Conservation (phyloP, 2,888 invertebrate species). For the Antheraea yamamai region DNA sequence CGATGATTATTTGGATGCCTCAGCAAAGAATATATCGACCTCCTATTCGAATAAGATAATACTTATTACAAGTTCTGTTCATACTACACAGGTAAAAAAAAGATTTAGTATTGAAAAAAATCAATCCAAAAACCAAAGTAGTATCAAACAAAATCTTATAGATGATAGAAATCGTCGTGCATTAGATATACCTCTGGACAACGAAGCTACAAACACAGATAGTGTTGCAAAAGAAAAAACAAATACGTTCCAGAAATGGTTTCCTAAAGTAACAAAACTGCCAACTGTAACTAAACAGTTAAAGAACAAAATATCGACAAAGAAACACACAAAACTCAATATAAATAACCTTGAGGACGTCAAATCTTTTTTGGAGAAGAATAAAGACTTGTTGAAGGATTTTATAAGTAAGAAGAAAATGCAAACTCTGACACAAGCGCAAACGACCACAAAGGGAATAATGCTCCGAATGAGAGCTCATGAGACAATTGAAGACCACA, state of each 20-base stretch:
- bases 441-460: not conserved
- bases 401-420: slow-evolving; percentile 24
- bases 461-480: slow-evolving; percentile 13
- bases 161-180: slow-evolving; percentile 6
- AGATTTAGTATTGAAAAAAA: slow-evolving; percentile 5
- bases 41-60: not conserved
- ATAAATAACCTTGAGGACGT: slow-evolving; percentile 32
- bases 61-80: not conserved
- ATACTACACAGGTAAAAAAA: not conserved
- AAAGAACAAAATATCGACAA: not conserved
- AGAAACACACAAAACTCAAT: not conserved
- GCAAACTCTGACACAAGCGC: not conserved
- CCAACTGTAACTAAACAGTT: not conserved
- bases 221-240: not conserved
- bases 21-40: slow-evolving; percentile 2
- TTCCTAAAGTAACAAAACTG: slow-evolving; percentile 6
- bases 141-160: slow-evolving; percentile 9
- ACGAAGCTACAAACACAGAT: slow-evolving; percentile 12
- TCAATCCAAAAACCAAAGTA: not conserved
- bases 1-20: slow-evolving; percentile 49
- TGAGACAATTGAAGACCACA: not conserved
- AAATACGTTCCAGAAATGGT: not conserved
- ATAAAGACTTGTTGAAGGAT: slow-evolving; percentile 35
- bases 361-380: slow-evolving; percentile 36
- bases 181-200: not conserved